Evolutionary conservation across 2,888 invertebrate species (phyloP).

Genomic region (Plutella xylostella): DNA sequence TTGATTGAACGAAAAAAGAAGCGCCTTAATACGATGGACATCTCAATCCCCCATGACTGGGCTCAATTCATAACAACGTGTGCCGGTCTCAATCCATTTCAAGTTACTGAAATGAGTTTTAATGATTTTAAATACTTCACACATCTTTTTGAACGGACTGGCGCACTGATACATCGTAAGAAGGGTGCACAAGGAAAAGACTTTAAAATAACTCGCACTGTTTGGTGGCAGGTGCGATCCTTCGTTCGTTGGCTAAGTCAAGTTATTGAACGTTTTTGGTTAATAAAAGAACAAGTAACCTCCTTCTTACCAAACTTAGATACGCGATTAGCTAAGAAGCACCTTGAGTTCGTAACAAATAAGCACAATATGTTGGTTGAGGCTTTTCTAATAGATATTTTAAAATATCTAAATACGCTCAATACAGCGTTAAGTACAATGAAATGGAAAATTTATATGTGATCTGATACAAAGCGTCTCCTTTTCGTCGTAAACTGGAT

Average conservation of each 20-base stretch:
- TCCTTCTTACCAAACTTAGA: slow-evolving; percentile 20
- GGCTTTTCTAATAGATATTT: slow-evolving; percentile 18
- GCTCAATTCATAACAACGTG: background rate
- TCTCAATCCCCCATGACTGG: background rate
- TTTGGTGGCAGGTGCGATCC: too few relatives aligned
- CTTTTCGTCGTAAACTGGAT: slow-evolving; percentile 17
- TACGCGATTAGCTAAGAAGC: slow-evolving; percentile 22
- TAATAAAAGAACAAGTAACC: slow-evolving; percentile 21
- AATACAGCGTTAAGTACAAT: slow-evolving; percentile 17
- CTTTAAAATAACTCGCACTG: background rate
- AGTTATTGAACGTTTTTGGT: slow-evolving; percentile 17
- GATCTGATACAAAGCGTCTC: slow-evolving; percentile 19
- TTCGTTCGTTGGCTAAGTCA: slow-evolving; percentile 18
- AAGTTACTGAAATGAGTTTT: background rate
- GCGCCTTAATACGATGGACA: background rate
- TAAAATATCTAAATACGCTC: slow-evolving; percentile 18
- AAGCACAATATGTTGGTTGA: slow-evolving; percentile 18
- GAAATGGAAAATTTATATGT: slow-evolving; percentile 19
- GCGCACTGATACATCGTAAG: background rate
- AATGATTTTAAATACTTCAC: background rate
- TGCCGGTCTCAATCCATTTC: background rate
- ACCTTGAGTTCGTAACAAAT: slow-evolving; percentile 16
- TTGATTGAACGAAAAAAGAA: background rate
- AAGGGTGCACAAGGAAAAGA: background rate
- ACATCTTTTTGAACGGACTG: background rate